phyloP scores from a whole-genome alignment of 2,797 vertebrate species.

The Falco berigora region DNA sequence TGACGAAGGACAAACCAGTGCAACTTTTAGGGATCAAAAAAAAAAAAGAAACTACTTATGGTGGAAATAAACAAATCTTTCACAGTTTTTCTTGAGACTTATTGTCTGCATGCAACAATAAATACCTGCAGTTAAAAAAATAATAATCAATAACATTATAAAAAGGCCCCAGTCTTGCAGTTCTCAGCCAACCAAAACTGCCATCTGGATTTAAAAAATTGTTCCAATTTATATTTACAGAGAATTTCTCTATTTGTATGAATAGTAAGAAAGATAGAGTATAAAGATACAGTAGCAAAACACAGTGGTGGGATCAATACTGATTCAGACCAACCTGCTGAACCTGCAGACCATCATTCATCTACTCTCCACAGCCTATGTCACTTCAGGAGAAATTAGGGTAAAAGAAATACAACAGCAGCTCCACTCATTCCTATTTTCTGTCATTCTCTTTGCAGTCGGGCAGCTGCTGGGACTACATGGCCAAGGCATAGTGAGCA shows the following conservation, averaged over 20 bases:
- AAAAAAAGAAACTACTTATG: neutral
- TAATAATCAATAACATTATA: neutral
- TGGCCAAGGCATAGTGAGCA: fast-evolving
- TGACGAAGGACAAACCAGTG: neutral
- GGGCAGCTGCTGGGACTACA: neutral
- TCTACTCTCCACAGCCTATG: neutral
- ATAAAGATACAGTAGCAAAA: neutral
- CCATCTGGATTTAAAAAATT: neutral
- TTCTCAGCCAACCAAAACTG: neutral
- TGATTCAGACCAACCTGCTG: neutral
- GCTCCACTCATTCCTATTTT: neutral
- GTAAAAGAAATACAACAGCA: neutral
- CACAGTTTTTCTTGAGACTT: neutral
- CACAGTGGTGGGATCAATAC: neutral
- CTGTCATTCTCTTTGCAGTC: neutral
- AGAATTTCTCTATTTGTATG: neutral
- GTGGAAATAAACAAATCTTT: neutral
- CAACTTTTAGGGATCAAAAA: neutral
- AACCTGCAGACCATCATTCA: neutral
- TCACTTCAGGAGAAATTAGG: neutral
- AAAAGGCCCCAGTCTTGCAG: neutral
- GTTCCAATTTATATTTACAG: neutral
- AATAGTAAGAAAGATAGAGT: neutral
- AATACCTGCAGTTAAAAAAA: neutral
- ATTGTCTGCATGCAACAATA: neutral